Evolutionary conservation across 2,797 vertebrate genomes (phyloP), one percentile per base, ranked within the genome.

Genomic region (Mormyrus proboscirostris): DNA sequence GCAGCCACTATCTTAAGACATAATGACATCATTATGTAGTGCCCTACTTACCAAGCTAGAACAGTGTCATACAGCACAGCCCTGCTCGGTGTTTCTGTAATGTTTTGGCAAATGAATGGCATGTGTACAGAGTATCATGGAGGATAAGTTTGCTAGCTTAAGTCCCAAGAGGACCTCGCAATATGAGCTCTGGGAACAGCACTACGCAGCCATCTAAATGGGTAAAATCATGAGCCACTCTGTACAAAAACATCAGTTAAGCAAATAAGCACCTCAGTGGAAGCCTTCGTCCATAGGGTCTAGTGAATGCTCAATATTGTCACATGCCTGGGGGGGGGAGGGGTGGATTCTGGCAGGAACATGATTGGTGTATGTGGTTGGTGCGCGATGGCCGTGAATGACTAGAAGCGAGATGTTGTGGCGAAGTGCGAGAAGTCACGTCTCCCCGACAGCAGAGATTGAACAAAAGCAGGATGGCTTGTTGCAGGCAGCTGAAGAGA

Each of bases 31-130:
- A 57, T 87, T 57, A 87, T 19, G 38, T 51, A 57, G 29, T 38
- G 85, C 53, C 85, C 85, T 87, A 87, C 51, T 87, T 87, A 53
- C 29, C 51, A 41, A 87, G 51, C 16, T 57, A 87, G 33, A 25
- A 57, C 85, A 25, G 7, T 83, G 79, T n/a, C 16, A 8, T 44
- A 83, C 79, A 44, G 41, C 16, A 22, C 79, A 85, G 22, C 9
- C 82, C n/a, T 51, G 49, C 50, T 51, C 19, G 9, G 47, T 12
- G 22, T 51, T 51, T 82, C 76, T 82, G 76, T 44, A 47, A 82
- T 47, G 41, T 82, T 44, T 82, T 47, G 41, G 76, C 19, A 47
- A 82, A 47, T 51, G 41, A 51, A 14, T 51, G 44, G 22, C 82
- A 16, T 51, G 22, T 85, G 50, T 85, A 51, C 47, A 29, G 22